Percentiles rank a stretch among this genome's conserved stretches.
These are phyloP conservation scores for Delichon dasypus DNA, from an alignment of 2,797 vertebrate species.

Conservation along the genomic window DNA sequence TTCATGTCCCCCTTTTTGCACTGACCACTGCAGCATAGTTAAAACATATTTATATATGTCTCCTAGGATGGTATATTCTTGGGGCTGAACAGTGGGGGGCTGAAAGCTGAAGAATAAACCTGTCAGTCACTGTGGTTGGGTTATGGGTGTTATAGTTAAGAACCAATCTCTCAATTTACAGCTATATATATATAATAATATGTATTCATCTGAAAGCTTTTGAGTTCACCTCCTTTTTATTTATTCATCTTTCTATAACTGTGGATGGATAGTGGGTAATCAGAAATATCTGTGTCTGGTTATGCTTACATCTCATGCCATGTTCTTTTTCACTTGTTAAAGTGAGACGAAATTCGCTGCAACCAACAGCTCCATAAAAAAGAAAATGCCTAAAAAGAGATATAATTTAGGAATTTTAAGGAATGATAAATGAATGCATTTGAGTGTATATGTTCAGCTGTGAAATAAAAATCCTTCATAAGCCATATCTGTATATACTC, in stretches of 20 bases:
- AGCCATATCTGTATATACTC: neutral
- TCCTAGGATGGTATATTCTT: neutral
- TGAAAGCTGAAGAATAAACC: neutral
- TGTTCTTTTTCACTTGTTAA: neutral
- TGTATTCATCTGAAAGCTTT: neutral
- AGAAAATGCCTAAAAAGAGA: neutral
- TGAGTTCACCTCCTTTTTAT: neutral
- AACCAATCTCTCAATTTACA: neutral
- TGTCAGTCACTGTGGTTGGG: neutral
- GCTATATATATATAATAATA: neutral
- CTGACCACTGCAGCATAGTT: neutral
- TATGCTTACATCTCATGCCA: neutral
- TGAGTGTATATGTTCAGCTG: neutral
- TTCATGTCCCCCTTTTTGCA: neutral
- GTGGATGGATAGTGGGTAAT: neutral
- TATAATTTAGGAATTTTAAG: neutral
- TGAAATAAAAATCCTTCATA: neutral
- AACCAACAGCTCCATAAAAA: neutral
- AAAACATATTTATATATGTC: neutral
- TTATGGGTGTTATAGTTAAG: neutral
- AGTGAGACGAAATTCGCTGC: neutral
- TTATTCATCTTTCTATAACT: neutral
- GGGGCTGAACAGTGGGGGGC: neutral
- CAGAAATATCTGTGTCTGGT: neutral
- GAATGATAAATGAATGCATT: neutral